These are phyloP conservation scores for Chaetodon trifascialis DNA, from an alignment of 2,113 vertebrate genomes.

Conservation along the genomic window DNA sequence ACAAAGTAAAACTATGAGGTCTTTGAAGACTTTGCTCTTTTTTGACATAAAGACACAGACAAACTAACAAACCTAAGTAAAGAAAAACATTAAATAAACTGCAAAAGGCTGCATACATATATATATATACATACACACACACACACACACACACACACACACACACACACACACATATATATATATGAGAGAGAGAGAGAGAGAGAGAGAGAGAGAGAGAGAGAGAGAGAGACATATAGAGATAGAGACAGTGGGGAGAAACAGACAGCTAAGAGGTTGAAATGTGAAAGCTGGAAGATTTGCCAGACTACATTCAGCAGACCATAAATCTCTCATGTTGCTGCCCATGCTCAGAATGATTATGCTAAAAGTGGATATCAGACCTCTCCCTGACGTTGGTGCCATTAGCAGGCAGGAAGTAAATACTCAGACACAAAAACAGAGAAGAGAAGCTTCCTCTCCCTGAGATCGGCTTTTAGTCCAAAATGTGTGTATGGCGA, in stretches of 20 bases:
- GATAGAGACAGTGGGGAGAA: conserved; percentile 25
- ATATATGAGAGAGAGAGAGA: too few relatives aligned
- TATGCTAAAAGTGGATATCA: conserved; percentile 74
- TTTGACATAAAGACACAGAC: neutral
- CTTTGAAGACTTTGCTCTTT: neutral
- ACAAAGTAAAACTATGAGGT: neutral
- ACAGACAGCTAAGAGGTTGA: conserved; percentile 43
- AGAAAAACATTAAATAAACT: neutral
- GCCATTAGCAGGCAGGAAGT: conserved; percentile 76
- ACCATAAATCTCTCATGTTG: conserved; percentile 71
- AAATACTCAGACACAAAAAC: conserved; percentile 62
- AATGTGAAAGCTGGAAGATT: conserved; percentile 59
- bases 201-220: too few relatives aligned
- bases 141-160: conserved; percentile 1
- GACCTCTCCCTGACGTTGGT: conserved; percentile 55
- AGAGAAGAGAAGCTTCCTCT: conserved; percentile 34
- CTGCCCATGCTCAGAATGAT: conserved; percentile 66
- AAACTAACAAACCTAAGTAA: neutral
- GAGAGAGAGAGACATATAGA: too few relatives aligned
- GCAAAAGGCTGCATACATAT: neutral
- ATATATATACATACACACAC: neutral
- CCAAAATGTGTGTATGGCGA: conserved; percentile 39
- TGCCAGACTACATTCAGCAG: conserved; percentile 67
- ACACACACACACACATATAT: too few relatives aligned
- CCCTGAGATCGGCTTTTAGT: conserved; percentile 41